phyloP scores from a whole-genome alignment of 2,113 vertebrate genomes.

The Muntiacus reevesi region DNA sequence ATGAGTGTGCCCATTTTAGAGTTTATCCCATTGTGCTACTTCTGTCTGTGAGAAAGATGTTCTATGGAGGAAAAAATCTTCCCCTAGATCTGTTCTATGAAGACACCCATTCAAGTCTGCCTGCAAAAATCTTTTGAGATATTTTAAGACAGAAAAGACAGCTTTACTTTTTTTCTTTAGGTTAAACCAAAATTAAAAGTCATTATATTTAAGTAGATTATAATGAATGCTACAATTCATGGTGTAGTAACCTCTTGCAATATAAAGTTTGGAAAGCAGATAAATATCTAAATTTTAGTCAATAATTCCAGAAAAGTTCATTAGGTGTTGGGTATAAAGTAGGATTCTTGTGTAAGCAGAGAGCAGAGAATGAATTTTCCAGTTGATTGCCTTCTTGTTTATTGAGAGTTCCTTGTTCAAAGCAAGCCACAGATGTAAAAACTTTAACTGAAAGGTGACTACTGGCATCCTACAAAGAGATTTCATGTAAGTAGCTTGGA shows the following conservation, averaged over 20 bases:
- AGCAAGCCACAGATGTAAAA: slow-evolving; percentile 33
- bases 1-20: neutral
- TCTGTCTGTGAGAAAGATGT: neutral
- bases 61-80: neutral
- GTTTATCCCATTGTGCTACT: neutral
- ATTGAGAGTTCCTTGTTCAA: slow-evolving; percentile 23
- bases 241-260: neutral
- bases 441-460: slow-evolving; percentile 19
- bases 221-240: neutral
- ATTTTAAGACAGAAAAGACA: slow-evolving; percentile 8
- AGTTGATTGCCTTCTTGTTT: slow-evolving; percentile 10
- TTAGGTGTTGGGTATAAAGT: neutral
- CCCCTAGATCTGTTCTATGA: neutral
- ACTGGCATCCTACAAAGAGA: slow-evolving; percentile 30
- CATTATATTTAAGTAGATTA: neutral
- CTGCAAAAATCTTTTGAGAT: slow-evolving; percentile 13
- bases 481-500: slow-evolving; percentile 38
- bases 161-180: neutral
- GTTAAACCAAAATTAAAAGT: slow-evolving; percentile 4
- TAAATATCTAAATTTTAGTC: slow-evolving; percentile 31
- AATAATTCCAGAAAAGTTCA: neutral
- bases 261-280: slow-evolving; percentile 20
- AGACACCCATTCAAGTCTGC: neutral
- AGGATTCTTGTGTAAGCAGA: neutral
- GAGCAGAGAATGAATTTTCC: neutral